Evolutionary conservation across 2,888 invertebrate genomes (phyloP).

Genomic region (Calameuta filiformis): DNA sequence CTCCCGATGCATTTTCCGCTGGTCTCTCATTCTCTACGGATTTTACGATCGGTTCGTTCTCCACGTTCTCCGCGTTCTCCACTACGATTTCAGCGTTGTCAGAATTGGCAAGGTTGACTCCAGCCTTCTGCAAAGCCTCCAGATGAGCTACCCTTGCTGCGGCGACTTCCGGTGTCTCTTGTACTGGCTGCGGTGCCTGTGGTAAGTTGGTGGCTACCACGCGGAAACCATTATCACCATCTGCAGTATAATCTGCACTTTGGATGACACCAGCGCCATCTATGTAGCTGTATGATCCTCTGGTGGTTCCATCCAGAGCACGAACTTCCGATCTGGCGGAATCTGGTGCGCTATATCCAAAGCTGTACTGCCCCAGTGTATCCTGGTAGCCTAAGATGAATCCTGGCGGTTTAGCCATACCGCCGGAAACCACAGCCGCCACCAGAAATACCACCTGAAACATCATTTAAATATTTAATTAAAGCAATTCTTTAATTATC

Average conservation of each 20-base stretch:
- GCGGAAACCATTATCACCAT: slow-evolving; percentile 65
- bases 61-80: too few relatives aligned
- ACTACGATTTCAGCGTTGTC: too few relatives aligned
- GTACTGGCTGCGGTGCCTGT: slow-evolving; percentile 51
- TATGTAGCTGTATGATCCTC: slow-evolving; percentile 65
- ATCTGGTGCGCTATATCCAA: slow-evolving; percentile 60
- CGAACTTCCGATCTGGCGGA: slow-evolving; percentile 61
- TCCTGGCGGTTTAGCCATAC: slow-evolving; percentile 29
- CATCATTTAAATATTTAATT: neutral
- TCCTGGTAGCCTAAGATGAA: slow-evolving; percentile 59
- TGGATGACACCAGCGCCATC: slow-evolving; percentile 65
- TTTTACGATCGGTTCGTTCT: too few relatives aligned
- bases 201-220: slow-evolving; percentile 67
- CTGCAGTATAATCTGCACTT: slow-evolving; percentile 65
- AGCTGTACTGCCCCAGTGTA: slow-evolving; percentile 65
- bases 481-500: neutral
- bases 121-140: slow-evolving; percentile 51
- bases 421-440: slow-evolving; percentile 30
- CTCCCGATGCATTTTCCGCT: too few relatives aligned
- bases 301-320: slow-evolving; percentile 62
- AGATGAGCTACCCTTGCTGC: slow-evolving; percentile 61
- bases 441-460: slow-evolving; percentile 32
- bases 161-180: slow-evolving; percentile 63
- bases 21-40: too few relatives aligned
- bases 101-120: too few relatives aligned